Conservation (phyloP, 2,888 invertebrate species). For the Shargacucullia verbasci region DNA sequence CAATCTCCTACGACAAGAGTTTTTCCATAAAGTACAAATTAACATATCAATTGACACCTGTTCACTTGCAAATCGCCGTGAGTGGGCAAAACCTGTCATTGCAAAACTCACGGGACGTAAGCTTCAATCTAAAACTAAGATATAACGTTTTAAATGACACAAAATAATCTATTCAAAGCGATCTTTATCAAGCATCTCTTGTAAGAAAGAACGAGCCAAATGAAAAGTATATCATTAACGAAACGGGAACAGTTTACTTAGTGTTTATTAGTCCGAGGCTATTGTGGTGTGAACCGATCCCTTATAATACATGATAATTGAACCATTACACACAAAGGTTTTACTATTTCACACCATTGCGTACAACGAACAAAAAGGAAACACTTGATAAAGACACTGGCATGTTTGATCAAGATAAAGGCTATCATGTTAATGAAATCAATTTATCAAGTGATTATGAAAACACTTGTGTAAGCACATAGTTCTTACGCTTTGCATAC, state of each 20-base stretch:
- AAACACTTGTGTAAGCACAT: conserved; percentile 57
- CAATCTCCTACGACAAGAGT: conserved; percentile 3
- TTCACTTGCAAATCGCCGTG: conserved; percentile 16
- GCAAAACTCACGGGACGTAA: conserved; percentile 13
- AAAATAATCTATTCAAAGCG: too few relatives aligned
- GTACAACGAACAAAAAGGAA: conserved; percentile 41
- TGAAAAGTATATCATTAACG: conserved; percentile 58
- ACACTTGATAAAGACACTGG: conserved; percentile 19
- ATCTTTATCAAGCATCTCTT: too few relatives aligned
- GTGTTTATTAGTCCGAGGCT: conserved; percentile 59
- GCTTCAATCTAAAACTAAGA: not conserved
- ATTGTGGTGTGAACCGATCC: conserved; percentile 61
- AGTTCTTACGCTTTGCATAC: conserved; percentile 41
- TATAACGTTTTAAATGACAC: too few relatives aligned
- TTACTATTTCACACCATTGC: conserved; percentile 63
- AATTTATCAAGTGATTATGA: conserved; percentile 58
- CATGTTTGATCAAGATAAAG: conserved; percentile 52
- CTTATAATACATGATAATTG: too few relatives aligned
- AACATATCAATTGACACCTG: conserved; percentile 11
- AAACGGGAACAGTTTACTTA: conserved; percentile 65
- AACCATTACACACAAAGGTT: conserved; percentile 69
- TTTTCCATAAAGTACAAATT: conserved; percentile 18
- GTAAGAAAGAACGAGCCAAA: conserved; percentile 31
- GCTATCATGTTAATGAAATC: conserved; percentile 51
- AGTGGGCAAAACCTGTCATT: conserved; percentile 12